phyloP scores from a whole-genome alignment of 2,888 invertebrate species.

The Pycnomerus fuliginosus region DNA sequence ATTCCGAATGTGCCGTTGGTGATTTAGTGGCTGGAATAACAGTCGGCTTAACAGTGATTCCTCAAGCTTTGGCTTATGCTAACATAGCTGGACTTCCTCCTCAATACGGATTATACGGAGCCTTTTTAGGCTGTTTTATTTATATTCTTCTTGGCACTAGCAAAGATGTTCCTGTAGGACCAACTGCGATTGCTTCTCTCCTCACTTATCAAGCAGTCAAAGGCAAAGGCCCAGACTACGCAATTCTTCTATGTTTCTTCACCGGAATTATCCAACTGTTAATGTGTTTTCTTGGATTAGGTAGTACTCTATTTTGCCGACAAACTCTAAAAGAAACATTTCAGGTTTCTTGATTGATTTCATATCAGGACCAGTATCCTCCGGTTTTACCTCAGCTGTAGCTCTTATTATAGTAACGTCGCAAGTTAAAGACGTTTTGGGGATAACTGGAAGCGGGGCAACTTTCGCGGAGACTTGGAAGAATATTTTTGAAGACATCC shows the following conservation, averaged over 20 bases:
- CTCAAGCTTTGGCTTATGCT: conserved; percentile 81
- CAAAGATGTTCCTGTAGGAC: conserved; percentile 90
- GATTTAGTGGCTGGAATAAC: conserved; percentile 90
- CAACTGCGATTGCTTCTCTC: conserved; percentile 88
- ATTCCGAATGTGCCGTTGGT: conserved; percentile 71
- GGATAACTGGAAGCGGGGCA: conserved; percentile 68
- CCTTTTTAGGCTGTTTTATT: conserved; percentile 54
- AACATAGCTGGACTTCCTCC: conserved; percentile 74
- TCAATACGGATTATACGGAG: conserved; percentile 67
- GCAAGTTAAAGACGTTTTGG: conserved; percentile 82
- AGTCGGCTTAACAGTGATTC: conserved; percentile 90
- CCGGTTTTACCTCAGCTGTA: conserved; percentile 87
- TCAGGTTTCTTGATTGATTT: conserved; percentile 83
- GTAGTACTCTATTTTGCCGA: conserved; percentile 51
- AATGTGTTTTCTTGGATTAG: conserved; percentile 81
- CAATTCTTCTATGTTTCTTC: conserved; percentile 73
- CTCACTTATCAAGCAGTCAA: conserved; percentile 77
- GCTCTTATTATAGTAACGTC: conserved; percentile 85
- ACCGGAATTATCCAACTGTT: conserved; percentile 72
- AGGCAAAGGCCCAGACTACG: conserved; percentile 65
- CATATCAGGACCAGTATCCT: conserved; percentile 85
- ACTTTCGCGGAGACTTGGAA: conserved; percentile 79
- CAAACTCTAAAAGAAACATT: conserved; percentile 33
- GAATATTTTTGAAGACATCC: conserved; percentile 67
- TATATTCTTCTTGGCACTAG: conserved; percentile 90